Base-by-base conservation (phyloP, 2,797 vertebrate species). In the Siniperca scherzeri region DNA sequence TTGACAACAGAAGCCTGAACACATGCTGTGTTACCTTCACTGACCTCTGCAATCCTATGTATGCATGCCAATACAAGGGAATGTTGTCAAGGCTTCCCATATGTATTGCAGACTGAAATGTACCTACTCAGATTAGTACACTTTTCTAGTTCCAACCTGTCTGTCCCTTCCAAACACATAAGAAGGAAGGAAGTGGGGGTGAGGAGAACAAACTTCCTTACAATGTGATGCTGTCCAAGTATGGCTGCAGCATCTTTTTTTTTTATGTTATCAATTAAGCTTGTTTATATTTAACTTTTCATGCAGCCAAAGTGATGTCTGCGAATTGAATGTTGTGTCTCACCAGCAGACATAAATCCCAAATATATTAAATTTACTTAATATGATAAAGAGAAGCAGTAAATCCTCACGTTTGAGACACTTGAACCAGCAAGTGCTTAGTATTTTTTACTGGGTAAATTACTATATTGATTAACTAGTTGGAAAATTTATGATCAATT, bases 1-100 rank as follows among this genome's bases (percentile, higher is more conserved):
- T 87, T 87, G 77, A 87, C 65, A 73, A 78, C 75, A 82, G 78
- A 83, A 82, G 78, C 53, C 68, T 65, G 67, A 90, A 73, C 78
- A 79, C 81, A 67, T 88, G 79, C 68, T 82, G 44, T 57, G 67
- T 78, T 48, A 74, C 84, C 76, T 83, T 81, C 27, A 84, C 21
- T 61, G 75, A 84, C 67, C 46, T 44, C 52, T 80, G 60, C 56
- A 77, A 12, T 57, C 30, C 46, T 62, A n/a, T 65, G 76, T 74
- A 22, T 71, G 44, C 27, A 38, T 75, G 42, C 60, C 64, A 65
- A 12, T 60, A 22, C 61, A 64, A 67, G 38, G 50, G 60, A 70
- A 61, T 73, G 68, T 50, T 69, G 53, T 69, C 44, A 60, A 65
- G 27, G 52, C 30, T 21, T 53, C 21, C 42, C 30, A 53, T 56